Evolutionary conservation across 2,797 vertebrate species (phyloP).

Genomic region (Acrossocheilus fasciatus): DNA sequence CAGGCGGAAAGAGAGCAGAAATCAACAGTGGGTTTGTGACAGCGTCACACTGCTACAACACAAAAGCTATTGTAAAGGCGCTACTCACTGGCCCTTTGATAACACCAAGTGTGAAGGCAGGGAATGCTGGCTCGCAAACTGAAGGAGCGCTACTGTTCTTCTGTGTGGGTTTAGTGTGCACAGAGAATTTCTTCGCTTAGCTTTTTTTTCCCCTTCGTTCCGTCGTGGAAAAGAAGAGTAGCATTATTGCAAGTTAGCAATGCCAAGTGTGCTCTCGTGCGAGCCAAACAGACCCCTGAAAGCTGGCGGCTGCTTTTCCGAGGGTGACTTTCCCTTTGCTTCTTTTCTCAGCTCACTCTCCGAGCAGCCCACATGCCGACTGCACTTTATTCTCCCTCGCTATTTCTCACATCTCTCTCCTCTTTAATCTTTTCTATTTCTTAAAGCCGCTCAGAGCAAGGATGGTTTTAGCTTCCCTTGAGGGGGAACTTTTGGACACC

Average conservation of each 20-base stretch:
- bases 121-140: slow-evolving; percentile 43
- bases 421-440: slow-evolving; percentile 50
- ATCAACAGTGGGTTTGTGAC: slow-evolving; percentile 37
- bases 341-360: slow-evolving; percentile 22
- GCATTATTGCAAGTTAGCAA: slow-evolving; percentile 50
- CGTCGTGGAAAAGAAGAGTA: slow-evolving; percentile 45
- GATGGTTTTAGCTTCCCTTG: slow-evolving; percentile 19
- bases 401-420: slow-evolving; percentile 10
- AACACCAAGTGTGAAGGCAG: slow-evolving; percentile 46
- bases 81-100: slow-evolving; percentile 53
- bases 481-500: slow-evolving; percentile 14
- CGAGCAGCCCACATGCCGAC: slow-evolving; percentile 28
- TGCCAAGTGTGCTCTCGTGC: slow-evolving; percentile 38
- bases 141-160: slow-evolving; percentile 47
- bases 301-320: slow-evolving; percentile 34
- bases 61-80: slow-evolving; percentile 59
- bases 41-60: slow-evolving; percentile 46
- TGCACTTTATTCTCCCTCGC: slow-evolving; percentile 28
- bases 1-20: slow-evolving; percentile 41
- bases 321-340: slow-evolving; percentile 33
- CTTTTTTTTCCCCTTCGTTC: slow-evolving; percentile 38
- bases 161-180: slow-evolving; percentile 55
- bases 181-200: slow-evolving; percentile 35
- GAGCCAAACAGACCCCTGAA: slow-evolving; percentile 34
- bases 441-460: slow-evolving; percentile 8